These are phyloP conservation scores for Falco biarmicus DNA, from an alignment of 2,797 vertebrate species.

Conservation along the genomic window DNA sequence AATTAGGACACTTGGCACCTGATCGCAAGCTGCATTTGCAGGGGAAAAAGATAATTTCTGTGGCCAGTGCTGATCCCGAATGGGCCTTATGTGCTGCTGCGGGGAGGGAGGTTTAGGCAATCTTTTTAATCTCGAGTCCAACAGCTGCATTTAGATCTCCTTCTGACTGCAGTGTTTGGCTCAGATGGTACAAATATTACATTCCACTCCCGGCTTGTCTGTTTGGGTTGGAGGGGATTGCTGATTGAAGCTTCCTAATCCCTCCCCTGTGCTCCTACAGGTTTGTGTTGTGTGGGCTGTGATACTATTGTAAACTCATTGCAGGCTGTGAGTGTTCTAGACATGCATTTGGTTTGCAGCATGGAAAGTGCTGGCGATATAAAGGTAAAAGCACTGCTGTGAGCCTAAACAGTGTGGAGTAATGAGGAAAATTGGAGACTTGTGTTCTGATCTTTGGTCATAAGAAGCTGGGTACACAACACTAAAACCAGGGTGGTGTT, in stretches of 20 bases:
- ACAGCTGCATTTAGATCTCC: background rate
- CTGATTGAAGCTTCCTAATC: background rate
- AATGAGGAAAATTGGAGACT: background rate
- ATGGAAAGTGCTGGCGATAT: background rate
- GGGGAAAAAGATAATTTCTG: background rate
- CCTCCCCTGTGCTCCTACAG: background rate
- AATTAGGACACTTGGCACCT: background rate
- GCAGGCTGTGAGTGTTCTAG: background rate
- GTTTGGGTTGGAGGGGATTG: background rate
- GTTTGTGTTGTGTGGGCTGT: background rate
- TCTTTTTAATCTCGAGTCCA: background rate
- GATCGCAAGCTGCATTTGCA: background rate
- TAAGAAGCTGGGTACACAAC: background rate
- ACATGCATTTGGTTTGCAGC: background rate
- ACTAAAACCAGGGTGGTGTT: background rate
- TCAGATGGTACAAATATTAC: background rate
- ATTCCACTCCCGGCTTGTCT: background rate
- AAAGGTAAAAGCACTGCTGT: background rate
- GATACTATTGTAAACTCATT: background rate
- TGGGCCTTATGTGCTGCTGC: background rate
- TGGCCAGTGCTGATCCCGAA: background rate
- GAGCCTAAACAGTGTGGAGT: background rate
- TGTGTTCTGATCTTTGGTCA: background rate
- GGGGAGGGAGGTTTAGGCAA: background rate
- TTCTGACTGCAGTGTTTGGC: background rate